phyloP scores from a whole-genome alignment of 1,140 invertebrate species.

The Aphidius gifuensis region DNA sequence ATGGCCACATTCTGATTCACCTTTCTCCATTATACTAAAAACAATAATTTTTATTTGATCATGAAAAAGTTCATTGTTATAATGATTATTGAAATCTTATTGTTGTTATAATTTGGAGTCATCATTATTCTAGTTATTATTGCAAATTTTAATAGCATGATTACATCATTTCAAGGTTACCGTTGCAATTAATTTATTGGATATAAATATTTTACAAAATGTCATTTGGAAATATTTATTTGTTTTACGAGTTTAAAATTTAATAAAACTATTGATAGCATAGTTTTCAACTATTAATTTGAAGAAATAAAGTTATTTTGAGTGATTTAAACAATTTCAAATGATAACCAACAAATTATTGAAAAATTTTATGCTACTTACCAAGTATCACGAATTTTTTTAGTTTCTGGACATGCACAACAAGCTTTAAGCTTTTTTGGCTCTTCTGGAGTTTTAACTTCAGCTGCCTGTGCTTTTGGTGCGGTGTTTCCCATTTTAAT shows the following conservation, averaged over 20 bases:
- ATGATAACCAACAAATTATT: no score
- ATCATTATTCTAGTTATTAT: background rate
- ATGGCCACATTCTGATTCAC: conserved; percentile 86
- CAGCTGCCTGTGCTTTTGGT: conserved; percentile 40
- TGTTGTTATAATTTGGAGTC: no score
- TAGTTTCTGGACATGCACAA: conserved; percentile 97
- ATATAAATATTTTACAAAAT: no score
- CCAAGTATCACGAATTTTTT: conserved; percentile 86
- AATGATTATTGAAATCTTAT: no score
- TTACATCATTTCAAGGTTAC: background rate
- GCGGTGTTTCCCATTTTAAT: conserved; percentile 40
- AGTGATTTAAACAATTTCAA: no score
- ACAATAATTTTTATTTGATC: conserved; percentile 28
- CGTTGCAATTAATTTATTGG: background rate
- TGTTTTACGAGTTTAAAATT: no score
- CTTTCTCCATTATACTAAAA: conserved; percentile 88
- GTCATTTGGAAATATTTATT: no score
- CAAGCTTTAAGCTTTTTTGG: conserved; percentile 87
- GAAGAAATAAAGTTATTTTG: no score
- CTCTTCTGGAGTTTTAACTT: conserved; percentile 47
- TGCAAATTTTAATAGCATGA: background rate
- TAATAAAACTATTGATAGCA: no score
- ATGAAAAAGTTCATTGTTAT: no score
- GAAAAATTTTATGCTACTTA: conserved; percentile 50
- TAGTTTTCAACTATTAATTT: no score